Evolutionary conservation across 37 sponge, comb jelly and placozoan genomes (phyloP).

Genomic region (Spongilla lacustris): DNA sequence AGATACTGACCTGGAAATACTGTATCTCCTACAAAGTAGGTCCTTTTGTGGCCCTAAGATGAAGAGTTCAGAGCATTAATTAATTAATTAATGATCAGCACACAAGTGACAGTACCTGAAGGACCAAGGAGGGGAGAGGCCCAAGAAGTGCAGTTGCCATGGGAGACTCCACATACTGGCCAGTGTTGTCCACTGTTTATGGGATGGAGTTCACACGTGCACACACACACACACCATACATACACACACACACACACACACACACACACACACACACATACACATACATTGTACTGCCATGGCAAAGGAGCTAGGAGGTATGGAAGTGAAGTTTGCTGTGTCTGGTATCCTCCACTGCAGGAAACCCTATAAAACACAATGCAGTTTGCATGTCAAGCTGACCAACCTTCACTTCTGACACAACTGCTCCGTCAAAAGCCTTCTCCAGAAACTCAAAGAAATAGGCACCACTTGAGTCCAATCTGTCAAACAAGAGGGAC

Average conservation of each 20-base stretch:
- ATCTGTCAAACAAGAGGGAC: background rate
- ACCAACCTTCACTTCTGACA: constrained; percentile 25
- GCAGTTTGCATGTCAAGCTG: background rate
- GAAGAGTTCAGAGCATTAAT: background rate
- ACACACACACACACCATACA: background rate
- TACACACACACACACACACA: background rate
- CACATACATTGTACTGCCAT: constrained; percentile 63
- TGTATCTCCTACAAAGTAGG: background rate
- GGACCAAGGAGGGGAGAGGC: constrained; percentile 10
- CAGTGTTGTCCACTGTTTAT: constrained; percentile 1
- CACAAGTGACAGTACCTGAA: no score
- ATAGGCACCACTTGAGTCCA: background rate
- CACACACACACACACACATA: background rate
- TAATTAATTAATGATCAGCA: background rate
- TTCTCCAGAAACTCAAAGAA: constrained; percentile 63
- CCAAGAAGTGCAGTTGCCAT: background rate
- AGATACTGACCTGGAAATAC: background rate
- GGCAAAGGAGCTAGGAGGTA: constrained; percentile 26
- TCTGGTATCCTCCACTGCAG: constrained; percentile 59
- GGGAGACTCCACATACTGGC: background rate
- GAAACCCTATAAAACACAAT: background rate
- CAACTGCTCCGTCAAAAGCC: constrained; percentile 32
- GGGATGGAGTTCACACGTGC: background rate
- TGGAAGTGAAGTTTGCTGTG: background rate
- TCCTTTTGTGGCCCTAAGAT: background rate